Base-by-base conservation (phyloP, 2,888 invertebrate genomes). In the Drosophila birchii region DNA sequence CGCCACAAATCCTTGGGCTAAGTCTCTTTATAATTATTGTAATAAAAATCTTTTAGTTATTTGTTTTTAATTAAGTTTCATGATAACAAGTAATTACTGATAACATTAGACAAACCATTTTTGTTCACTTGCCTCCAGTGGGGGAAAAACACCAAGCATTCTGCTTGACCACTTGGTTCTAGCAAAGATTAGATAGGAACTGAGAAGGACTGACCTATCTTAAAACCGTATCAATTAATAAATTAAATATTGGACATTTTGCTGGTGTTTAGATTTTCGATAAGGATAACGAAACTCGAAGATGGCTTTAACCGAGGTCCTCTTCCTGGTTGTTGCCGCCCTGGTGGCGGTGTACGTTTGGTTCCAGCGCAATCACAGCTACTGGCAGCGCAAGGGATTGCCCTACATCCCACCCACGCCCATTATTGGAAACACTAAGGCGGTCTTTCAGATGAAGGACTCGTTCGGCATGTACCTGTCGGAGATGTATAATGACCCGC, bases 381-480 rank as follows among this genome's bases (percentile, higher is more conserved):
- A 91, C 72, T 92, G 88, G 93, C 90, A 84, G 18, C 88, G 91
- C 9, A 90, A 90, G 2, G 92, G 92, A 5, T 72, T 94, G 1
- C 79, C 90, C 2, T 91, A 90, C 64, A 66, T 93, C 2, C 59
- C 90, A 12, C 92, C 94, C 0, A 87, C 85, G 0, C 90, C 92
- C 0, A 84, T 94, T n/a, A 71, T 93, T 7, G 93, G 94, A 8
- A 94, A 93, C 61, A 91, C 93, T 2, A 73, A 70, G 36, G 86
- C 92, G 1, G 87, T 92, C 36, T 43, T 93, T 0, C 71, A 84
- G 1, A 57, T 91, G 23, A 82, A 82, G 44, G 89, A 78, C 29
- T 85, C 90, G 11, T 81, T 92, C 11, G 91, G 91, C 0, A 38
- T 92, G 45, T 91, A 91, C 44, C 60, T 93, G 0, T 91, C 90